phyloP scores from a whole-genome alignment of 2,113 vertebrate species.

The Epinephelus fuscoguttatus region DNA sequence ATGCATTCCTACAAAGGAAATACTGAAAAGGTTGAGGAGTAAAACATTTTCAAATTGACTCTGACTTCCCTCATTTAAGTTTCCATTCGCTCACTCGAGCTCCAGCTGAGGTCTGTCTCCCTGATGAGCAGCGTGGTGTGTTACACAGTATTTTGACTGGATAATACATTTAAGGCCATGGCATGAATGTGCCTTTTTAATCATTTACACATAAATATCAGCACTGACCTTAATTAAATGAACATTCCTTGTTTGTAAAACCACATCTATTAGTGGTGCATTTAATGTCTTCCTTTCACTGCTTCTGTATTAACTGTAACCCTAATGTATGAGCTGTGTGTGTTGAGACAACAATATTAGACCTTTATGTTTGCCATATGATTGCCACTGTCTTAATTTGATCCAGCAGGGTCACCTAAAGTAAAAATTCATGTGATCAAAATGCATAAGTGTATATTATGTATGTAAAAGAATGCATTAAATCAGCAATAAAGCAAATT shows the following conservation, averaged over 20 bases:
- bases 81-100: constrained; percentile 56
- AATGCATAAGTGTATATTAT: constrained; percentile 58
- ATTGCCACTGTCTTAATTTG: constrained; percentile 67
- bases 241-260: constrained; percentile 55
- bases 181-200: constrained; percentile 78
- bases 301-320: constrained; percentile 60
- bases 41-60: constrained; percentile 8
- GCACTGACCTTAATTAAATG: constrained; percentile 53
- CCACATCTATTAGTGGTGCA: constrained; percentile 40
- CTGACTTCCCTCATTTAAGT: constrained; percentile 7
- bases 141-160: constrained; percentile 51
- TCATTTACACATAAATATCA: constrained; percentile 35
- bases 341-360: constrained; percentile 37
- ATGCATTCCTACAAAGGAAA: constrained; percentile 10
- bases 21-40: neutral
- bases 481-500: constrained; percentile 79
- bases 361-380: constrained; percentile 61
- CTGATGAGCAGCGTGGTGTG: neutral
- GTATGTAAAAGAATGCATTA: constrained; percentile 70
- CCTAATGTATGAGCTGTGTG: constrained; percentile 32
- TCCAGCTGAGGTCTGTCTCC: constrained; percentile 11
- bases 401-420: constrained; percentile 48
- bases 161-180: constrained; percentile 59
- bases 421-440: constrained; percentile 56
- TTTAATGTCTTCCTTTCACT: constrained; percentile 63